Evolutionary conservation across 1,140 invertebrate species (phyloP).

Genomic region (Trichomalopsis sarcophagae): DNA sequence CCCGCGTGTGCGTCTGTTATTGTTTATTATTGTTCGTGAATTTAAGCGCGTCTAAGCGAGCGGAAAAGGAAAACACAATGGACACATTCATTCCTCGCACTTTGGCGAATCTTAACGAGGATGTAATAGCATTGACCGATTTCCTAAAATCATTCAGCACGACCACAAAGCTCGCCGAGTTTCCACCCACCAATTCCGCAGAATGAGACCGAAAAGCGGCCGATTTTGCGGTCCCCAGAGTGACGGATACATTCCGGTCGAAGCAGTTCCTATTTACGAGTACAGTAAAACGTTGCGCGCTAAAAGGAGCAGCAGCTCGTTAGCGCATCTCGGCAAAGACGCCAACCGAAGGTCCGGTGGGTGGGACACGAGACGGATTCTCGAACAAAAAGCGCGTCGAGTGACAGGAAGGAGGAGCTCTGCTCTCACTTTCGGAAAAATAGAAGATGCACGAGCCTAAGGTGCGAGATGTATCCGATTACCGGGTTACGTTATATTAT

Average conservation of each 20-base stretch:
- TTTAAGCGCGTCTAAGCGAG: too few species aligned
- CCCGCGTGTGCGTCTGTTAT: too few species aligned
- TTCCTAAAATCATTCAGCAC: too few species aligned
- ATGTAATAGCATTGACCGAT: too few species aligned
- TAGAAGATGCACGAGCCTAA: conserved; percentile 9
- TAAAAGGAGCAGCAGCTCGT: neutral
- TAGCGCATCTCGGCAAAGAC: conserved; percentile 17
- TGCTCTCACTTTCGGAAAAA: neutral
- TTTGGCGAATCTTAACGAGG: too few species aligned
- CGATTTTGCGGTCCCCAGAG: neutral
- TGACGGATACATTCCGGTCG: neutral
- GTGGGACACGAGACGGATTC: conserved; percentile 23
- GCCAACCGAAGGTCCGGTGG: conserved; percentile 3
- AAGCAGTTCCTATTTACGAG: neutral
- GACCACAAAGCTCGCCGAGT: neutral
- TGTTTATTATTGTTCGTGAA: too few species aligned
- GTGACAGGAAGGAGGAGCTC: conserved; percentile 57
- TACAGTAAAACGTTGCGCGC: neutral
- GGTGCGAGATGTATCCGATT: conserved; percentile 30
- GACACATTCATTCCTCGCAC: too few species aligned
- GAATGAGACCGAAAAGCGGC: neutral
- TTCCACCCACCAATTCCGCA: conserved; percentile 15
- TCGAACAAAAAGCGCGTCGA: conserved; percentile 52
- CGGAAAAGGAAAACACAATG: too few species aligned
- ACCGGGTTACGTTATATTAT: neutral